Evolutionary conservation across 2,113 vertebrate genomes (phyloP).

Genomic region (Syrrhaptes paradoxus): DNA sequence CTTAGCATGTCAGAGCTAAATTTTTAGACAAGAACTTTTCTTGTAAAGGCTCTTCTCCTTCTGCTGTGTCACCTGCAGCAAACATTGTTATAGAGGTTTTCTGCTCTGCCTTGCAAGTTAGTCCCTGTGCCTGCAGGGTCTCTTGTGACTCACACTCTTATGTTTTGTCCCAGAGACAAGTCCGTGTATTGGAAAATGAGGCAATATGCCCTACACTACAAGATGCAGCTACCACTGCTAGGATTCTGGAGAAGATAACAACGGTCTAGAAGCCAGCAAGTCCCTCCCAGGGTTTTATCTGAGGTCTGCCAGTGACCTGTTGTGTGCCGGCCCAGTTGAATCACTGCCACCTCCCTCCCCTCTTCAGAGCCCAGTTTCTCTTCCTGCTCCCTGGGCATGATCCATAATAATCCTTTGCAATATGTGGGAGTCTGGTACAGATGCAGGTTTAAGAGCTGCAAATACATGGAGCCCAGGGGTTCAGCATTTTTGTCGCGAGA

Average conservation of each 20-base stretch:
- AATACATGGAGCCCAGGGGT: not conserved
- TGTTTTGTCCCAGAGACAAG: not conserved
- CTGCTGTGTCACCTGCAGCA: not conserved
- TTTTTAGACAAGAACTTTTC: not conserved
- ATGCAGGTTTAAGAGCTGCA: not conserved
- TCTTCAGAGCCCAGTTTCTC: not conserved
- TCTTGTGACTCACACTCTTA: not conserved
- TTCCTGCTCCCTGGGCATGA: slow-evolving; percentile 14
- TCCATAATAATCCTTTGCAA: slow-evolving; percentile 16
- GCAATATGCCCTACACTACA: not conserved
- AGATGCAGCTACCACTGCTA: not conserved
- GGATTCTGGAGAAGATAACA: not conserved
- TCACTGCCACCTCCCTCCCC: not conserved
- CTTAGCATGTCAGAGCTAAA: not conserved
- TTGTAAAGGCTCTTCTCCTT: not conserved
- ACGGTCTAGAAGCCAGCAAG: not conserved
- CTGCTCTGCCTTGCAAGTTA: not conserved
- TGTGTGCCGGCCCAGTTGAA: not conserved
- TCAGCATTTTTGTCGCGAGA: not conserved
- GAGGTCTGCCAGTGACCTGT: not conserved
- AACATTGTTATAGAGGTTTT: not conserved
- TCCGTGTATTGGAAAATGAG: not conserved
- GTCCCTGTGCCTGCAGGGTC: not conserved
- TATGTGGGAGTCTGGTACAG: not conserved
- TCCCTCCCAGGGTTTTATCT: not conserved